These are phyloP conservation scores for Dinomys branickii DNA, from an alignment of 2,113 vertebrate species.

Conservation along the genomic window DNA sequence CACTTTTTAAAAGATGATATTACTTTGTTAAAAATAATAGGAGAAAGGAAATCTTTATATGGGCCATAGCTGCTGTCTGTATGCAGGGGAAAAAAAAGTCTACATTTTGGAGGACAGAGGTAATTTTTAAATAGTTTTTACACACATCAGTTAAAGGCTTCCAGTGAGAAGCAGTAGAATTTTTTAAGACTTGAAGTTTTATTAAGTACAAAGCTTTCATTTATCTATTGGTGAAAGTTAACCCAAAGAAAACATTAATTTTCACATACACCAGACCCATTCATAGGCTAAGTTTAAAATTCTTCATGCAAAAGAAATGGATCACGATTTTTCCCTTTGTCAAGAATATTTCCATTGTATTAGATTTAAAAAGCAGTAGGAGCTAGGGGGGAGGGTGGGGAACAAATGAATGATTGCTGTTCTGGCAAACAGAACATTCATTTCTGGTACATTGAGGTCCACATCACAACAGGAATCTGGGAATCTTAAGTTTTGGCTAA, in stretches of 20 bases:
- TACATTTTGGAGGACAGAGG: neutral
- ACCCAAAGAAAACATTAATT: neutral
- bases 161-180: neutral
- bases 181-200: slow-evolving; percentile 20
- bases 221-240: slow-evolving; percentile 12
- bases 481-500: neutral
- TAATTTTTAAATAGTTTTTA: slow-evolving; percentile 13
- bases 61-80: neutral
- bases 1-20: neutral
- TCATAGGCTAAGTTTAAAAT: neutral
- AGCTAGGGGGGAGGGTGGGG: neutral
- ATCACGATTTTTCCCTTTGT: neutral
- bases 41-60: neutral
- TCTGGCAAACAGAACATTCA: neutral
- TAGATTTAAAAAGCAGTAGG: neutral
- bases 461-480: neutral
- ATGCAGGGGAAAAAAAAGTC: neutral
- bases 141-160: neutral
- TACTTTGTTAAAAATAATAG: slow-evolving; percentile 33
- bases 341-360: neutral
- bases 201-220: neutral
- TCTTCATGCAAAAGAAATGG: neutral
- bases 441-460: neutral
- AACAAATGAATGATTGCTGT: neutral
- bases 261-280: neutral